Percentiles rank a stretch among this genome's conserved stretches.
Evolutionary conservation across 2,888 invertebrate genomes (phyloP).

Genomic region (Embidobia sp.): DNA sequence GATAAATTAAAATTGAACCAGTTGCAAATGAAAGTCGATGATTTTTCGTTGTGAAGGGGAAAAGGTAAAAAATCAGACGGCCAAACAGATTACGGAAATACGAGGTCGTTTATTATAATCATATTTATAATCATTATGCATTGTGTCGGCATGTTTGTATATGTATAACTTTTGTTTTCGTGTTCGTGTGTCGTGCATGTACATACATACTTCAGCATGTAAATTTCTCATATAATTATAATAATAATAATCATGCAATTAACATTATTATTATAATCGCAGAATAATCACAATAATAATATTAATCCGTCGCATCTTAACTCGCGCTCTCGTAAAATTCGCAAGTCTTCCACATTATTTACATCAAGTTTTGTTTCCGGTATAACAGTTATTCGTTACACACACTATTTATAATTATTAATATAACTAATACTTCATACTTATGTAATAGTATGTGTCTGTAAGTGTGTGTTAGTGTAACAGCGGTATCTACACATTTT

Average conservation of each 20-base stretch:
- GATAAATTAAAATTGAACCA: not conserved
- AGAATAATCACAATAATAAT: constrained; percentile 65
- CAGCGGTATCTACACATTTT: constrained; percentile 77
- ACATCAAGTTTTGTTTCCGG: constrained; percentile 75
- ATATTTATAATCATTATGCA: constrained; percentile 79
- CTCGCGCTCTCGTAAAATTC: constrained; percentile 38
- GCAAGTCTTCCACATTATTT: constrained; percentile 71
- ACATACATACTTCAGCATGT: constrained; percentile 64
- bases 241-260: constrained; percentile 54
- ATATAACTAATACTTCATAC: constrained; percentile 65
- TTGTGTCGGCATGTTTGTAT: constrained; percentile 73
- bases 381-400: constrained; percentile 76
- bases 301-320: constrained; percentile 57
- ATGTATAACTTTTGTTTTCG: constrained; percentile 64
- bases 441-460: constrained; percentile 49
- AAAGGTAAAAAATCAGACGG: too few relatives aligned
- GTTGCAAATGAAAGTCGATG: constrained; percentile 17
- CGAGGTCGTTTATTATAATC: constrained; percentile 81
- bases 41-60: too few relatives aligned
- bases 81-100: constrained; percentile 79
- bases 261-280: constrained; percentile 47
- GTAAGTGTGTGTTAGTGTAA: constrained; percentile 68
- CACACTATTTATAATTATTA: constrained; percentile 76
- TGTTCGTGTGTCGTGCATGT: constrained; percentile 62
- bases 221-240: constrained; percentile 66